These are phyloP conservation scores for Clarias gariepinus DNA, from an alignment of 2,113 vertebrate genomes.

Conservation along the genomic window DNA sequence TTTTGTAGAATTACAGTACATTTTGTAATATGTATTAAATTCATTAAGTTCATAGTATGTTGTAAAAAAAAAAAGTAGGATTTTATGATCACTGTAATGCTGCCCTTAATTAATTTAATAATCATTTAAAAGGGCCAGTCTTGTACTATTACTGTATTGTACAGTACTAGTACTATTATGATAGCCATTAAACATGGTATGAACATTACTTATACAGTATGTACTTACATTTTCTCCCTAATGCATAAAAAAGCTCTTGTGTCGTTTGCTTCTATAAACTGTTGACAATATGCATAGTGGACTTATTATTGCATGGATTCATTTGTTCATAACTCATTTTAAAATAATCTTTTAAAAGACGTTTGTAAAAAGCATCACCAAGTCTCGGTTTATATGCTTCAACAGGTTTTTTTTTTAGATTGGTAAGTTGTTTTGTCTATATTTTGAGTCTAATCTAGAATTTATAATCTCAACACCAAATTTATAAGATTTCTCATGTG, in stretches of 20 bases:
- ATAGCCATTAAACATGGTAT: not conserved
- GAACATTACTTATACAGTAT: not conserved
- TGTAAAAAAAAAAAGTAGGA: not conserved
- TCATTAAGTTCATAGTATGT: not conserved
- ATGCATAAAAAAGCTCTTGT: not conserved
- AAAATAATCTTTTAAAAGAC: not conserved
- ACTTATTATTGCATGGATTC: not conserved
- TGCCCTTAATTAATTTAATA: not conserved
- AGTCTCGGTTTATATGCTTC: not conserved
- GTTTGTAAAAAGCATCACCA: not conserved
- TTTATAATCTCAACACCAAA: not conserved
- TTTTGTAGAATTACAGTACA: too few relatives aligned
- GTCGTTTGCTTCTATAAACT: not conserved
- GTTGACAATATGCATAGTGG: not conserved
- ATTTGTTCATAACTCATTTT: not conserved
- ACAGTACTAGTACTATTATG: not conserved
- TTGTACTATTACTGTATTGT: not conserved
- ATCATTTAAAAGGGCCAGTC: not conserved
- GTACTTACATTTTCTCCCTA: not conserved
- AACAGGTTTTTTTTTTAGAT: not conserved
- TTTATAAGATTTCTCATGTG: not conserved
- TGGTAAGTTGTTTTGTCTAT: not conserved
- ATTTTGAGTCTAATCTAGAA: not conserved
- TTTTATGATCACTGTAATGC: not conserved
- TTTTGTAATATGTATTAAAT: too few relatives aligned